Evolutionary conservation across 2,113 vertebrate genomes (phyloP).

Genomic region (Antechinus stuartii): DNA sequence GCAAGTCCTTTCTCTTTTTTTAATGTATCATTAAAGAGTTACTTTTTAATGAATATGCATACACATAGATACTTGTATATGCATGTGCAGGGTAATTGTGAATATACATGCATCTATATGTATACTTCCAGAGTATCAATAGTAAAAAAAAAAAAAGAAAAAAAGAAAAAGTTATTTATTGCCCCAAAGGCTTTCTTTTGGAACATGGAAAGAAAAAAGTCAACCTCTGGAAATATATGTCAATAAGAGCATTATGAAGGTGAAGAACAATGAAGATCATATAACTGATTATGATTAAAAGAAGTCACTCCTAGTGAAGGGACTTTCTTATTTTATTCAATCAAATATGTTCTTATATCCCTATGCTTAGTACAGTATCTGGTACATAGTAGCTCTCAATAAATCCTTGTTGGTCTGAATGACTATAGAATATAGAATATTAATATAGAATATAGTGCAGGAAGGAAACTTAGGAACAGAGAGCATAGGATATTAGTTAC

Average conservation of each 20-base stretch:
- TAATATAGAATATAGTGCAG: neutral
- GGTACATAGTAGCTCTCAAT: neutral
- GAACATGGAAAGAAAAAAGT: neutral
- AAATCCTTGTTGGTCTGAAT: neutral
- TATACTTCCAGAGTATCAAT: conserved; percentile 19
- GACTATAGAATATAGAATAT: neutral
- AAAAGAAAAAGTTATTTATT: conserved; percentile 47
- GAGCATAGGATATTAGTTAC: neutral
- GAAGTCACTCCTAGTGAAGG: neutral
- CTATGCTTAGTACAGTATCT: neutral
- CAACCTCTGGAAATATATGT: neutral
- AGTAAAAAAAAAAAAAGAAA: conserved; percentile 49
- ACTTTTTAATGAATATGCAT: conserved; percentile 40
- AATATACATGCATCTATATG: neutral
- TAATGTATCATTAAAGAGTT: conserved; percentile 69
- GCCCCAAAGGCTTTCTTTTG: conserved; percentile 51
- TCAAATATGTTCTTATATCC: neutral
- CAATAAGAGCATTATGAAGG: neutral
- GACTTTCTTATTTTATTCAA: neutral
- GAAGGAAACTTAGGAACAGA: neutral
- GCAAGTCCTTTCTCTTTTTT: conserved; percentile 71
- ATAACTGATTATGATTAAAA: neutral
- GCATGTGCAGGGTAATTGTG: neutral
- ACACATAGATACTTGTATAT: neutral
- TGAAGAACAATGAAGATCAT: neutral